These are phyloP conservation scores for Druon quercuslanigerum DNA, from an alignment of 1,140 invertebrate species.

Conservation along the genomic window DNA sequence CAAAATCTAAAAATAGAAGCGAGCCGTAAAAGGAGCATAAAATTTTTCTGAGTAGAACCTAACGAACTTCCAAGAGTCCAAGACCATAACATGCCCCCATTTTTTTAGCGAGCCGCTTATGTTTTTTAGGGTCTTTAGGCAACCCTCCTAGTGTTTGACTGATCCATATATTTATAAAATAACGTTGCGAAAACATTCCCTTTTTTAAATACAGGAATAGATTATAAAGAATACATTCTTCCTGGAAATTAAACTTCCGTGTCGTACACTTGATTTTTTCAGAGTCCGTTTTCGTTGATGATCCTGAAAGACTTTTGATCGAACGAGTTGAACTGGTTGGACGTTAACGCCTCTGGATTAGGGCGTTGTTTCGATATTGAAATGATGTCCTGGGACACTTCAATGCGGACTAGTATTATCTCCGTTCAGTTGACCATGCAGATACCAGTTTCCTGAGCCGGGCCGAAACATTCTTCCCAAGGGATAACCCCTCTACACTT, in stretches of 20 bases:
- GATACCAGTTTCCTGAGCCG: conserved; percentile 61
- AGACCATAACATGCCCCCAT: not conserved
- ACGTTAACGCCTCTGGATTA: conserved; percentile 46
- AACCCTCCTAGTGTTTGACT: too few species aligned
- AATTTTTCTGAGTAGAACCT: conserved; percentile 8
- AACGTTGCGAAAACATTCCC: too few species aligned
- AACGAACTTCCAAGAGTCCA: conserved; percentile 18
- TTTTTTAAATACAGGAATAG: too few species aligned
- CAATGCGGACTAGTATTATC: conserved; percentile 40
- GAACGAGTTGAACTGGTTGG: conserved; percentile 52
- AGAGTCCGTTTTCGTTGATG: too few species aligned
- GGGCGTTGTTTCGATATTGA: conserved; percentile 47
- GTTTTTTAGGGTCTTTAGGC: too few species aligned
- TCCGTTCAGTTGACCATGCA: conserved; percentile 43
- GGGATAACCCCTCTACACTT: conserved; percentile 54
- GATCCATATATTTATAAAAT: too few species aligned
- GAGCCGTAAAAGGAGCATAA: conserved; percentile 24
- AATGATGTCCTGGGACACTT: conserved; percentile 40
- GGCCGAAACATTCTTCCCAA: conserved; percentile 52
- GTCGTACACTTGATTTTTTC: too few species aligned
- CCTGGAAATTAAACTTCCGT: too few species aligned
- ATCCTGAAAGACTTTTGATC: not conserved
- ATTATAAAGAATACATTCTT: too few species aligned
- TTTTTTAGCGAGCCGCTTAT: too few species aligned
- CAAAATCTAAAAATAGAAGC: conserved; percentile 18